phyloP scores from a whole-genome alignment of 2,113 vertebrate genomes.

The Perca fluviatilis region DNA sequence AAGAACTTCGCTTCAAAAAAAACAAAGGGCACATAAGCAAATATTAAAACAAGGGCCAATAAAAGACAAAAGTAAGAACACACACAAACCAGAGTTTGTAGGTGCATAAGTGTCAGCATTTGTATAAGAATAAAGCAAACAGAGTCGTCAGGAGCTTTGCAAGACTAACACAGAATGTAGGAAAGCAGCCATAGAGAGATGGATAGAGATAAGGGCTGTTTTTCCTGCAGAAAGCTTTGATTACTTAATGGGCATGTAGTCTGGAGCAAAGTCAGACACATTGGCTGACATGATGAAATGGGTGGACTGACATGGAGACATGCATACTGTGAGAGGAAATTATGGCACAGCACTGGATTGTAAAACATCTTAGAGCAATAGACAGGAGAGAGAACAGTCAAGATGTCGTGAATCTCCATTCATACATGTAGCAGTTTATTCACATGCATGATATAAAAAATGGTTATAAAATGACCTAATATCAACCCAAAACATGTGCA shows the following conservation, averaged over 20 bases:
- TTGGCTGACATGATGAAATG: conserved; percentile 38
- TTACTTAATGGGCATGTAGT: conserved; percentile 9
- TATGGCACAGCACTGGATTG: conserved; percentile 4
- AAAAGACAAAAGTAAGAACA: conserved; percentile 19
- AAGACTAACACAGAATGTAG: background rate
- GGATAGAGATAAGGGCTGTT: conserved; percentile 1
- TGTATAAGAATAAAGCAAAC: conserved; percentile 6
- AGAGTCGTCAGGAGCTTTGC: background rate
- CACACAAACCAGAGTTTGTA: background rate
- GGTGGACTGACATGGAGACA: conserved; percentile 6
- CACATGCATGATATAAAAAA: background rate
- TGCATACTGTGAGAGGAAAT: conserved; percentile 30
- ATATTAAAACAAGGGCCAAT: conserved; percentile 32
- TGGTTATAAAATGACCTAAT: background rate
- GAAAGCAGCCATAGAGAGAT: conserved; percentile 11
- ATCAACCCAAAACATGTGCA: background rate
- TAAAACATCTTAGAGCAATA: conserved; percentile 2
- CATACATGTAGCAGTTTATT: too few species aligned
- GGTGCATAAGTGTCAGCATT: background rate
- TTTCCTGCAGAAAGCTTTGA: conserved; percentile 14
- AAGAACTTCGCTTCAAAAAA: conserved; percentile 36
- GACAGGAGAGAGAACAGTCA: conserved; percentile 10
- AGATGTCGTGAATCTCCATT: background rate
- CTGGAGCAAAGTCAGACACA: conserved; percentile 26
- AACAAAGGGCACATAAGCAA: conserved; percentile 47